Percentiles rank a stretch among this genome's conserved stretches.
phyloP scores from a whole-genome alignment of 64 coral and sea anemone species.

The Catalaphyllia jardinei region DNA sequence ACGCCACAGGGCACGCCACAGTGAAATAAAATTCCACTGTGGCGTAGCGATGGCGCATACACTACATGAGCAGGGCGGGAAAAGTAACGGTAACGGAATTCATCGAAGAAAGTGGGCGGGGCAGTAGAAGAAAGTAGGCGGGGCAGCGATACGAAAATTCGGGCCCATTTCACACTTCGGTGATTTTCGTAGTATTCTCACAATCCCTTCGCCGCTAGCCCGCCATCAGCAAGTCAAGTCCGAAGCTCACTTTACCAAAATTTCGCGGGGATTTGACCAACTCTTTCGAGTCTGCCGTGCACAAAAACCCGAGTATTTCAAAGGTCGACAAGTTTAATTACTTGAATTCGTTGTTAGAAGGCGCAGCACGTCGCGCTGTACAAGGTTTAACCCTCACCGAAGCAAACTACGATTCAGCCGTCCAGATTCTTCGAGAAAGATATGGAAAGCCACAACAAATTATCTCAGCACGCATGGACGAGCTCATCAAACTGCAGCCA shows the following conservation, averaged over 20 bases:
- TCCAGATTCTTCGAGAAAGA: neutral
- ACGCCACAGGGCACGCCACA: too few species aligned
- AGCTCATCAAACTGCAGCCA: constrained; percentile 18
- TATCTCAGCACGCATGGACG: constrained; percentile 38
- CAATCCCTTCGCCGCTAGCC: too few species aligned
- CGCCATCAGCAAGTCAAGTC: neutral
- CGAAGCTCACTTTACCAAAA: constrained; percentile 6
- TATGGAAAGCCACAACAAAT: constrained; percentile 20
- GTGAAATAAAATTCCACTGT: too few species aligned
- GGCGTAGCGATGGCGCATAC: too few species aligned
- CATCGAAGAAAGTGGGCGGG: too few species aligned
- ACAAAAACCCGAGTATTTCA: neutral
- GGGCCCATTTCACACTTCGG: too few species aligned
- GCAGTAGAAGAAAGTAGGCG: too few species aligned
- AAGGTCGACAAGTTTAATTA: constrained; percentile 64
- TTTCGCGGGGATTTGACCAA: neutral
- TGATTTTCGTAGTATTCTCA: too few species aligned
- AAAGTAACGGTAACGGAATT: too few species aligned
- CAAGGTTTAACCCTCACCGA: neutral
- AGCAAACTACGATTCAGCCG: neutral
- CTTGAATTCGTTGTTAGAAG: constrained; percentile 24
- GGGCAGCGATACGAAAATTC: too few species aligned
- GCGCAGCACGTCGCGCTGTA: neutral
- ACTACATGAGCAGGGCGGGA: too few species aligned
- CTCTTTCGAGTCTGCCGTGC: neutral